A percentile compares a stretch with the other conserved stretches of the same genome.
These are phyloP conservation scores for Phyto melanocephala DNA, from an alignment of 2,888 invertebrate species.

Conservation along the genomic window DNA sequence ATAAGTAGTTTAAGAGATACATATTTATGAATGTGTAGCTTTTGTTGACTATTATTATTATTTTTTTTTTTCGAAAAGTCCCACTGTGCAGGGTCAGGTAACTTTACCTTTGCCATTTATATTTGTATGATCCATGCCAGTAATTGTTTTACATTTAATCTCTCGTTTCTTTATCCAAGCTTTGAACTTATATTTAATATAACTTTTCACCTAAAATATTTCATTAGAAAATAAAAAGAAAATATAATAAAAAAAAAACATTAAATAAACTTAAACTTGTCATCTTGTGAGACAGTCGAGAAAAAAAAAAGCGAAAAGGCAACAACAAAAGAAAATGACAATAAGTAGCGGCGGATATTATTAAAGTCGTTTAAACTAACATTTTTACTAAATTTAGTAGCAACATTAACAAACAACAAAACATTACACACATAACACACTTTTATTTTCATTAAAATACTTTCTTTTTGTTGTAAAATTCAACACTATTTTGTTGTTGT, in stretches of 20 bases:
- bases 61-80: too few relatives aligned
- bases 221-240: neutral
- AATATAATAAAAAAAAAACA: too few relatives aligned
- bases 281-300: neutral
- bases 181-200: conserved; percentile 6
- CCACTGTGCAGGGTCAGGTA: too few relatives aligned
- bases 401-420: neutral
- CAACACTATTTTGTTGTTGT: neutral
- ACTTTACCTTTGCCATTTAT: neutral
- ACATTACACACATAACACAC: conserved; percentile 12
- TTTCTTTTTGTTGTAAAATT: conserved; percentile 42
- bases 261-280: neutral
- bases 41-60: too few relatives aligned
- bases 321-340: conserved; percentile 14
- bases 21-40: too few relatives aligned
- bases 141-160: neutral
- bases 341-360: conserved; percentile 39
- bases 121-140: neutral
- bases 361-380: conserved; percentile 30
- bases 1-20: too few relatives aligned
- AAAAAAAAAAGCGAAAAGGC: neutral
- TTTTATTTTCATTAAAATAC: conserved; percentile 54
- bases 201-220: conserved; percentile 41
- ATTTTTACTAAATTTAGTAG: conserved; percentile 30
- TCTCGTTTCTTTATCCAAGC: neutral